Conservation (phyloP, 2,113 vertebrate genomes). For the Zapornia atra region DNA sequence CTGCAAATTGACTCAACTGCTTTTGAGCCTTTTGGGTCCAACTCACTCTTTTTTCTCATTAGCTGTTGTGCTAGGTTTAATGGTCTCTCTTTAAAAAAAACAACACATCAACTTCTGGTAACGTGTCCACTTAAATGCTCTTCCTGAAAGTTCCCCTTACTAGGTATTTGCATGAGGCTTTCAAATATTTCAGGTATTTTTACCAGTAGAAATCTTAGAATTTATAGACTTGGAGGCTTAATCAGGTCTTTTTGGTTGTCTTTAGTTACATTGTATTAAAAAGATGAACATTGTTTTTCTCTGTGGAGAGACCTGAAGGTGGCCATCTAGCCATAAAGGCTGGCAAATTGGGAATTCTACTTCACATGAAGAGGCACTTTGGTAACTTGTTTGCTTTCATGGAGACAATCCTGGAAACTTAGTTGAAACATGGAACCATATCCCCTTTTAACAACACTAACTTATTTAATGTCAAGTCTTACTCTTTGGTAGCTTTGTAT, state of each 20-base stretch:
- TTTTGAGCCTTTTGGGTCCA: background rate
- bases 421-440: background rate
- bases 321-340: background rate
- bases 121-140: background rate
- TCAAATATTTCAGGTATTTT: background rate
- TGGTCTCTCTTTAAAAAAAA: background rate
- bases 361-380: background rate
- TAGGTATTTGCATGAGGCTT: background rate
- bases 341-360: background rate
- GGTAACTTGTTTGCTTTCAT: background rate
- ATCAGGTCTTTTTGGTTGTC: background rate
- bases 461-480: background rate
- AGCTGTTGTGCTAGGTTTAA: background rate
- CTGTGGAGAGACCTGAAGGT: background rate
- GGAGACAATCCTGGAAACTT: background rate
- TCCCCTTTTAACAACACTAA: background rate
- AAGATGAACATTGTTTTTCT: background rate
- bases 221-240: background rate
- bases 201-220: background rate
- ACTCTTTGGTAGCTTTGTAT: background rate
- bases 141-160: background rate
- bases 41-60: background rate
- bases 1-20: background rate
- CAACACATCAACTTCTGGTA: background rate
- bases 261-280: background rate